phyloP scores from a whole-genome alignment of 2,113 vertebrate species.

The Forbesichthys papilliferus region DNA sequence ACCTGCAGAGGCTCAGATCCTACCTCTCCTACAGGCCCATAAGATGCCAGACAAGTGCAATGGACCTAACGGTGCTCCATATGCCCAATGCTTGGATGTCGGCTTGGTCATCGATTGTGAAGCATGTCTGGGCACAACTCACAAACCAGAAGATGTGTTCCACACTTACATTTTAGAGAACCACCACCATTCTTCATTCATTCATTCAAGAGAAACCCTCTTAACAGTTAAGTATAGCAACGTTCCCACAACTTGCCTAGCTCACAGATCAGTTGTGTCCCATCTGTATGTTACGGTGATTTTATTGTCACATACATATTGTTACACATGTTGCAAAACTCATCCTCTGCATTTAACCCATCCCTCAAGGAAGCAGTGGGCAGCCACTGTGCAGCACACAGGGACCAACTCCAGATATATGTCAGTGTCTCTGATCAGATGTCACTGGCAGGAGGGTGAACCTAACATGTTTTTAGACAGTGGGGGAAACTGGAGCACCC shows the following conservation, averaged over 20 bases:
- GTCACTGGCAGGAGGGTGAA: too few species aligned
- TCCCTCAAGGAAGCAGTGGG: too few species aligned
- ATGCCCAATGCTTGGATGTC: neutral
- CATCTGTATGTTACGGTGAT: neutral
- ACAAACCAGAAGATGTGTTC: slow-evolving; percentile 2
- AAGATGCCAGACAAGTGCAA: neutral
- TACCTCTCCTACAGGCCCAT: neutral
- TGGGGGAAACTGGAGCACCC: too few species aligned
- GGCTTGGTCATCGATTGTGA: neutral
- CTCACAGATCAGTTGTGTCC: neutral
- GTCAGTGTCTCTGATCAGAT: too few species aligned
- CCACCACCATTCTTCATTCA: neutral
- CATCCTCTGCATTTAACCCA: too few species aligned
- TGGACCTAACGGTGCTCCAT: neutral
- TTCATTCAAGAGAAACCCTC: neutral
- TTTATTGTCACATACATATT: too few species aligned
- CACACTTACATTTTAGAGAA: neutral
- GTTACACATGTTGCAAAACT: too few species aligned
- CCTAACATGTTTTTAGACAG: too few species aligned
- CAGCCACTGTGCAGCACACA: too few species aligned
- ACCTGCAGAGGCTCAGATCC: neutral
- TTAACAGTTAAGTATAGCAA: neutral
- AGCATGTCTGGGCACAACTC: neutral
- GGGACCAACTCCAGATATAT: too few species aligned
- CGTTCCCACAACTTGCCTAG: neutral